phyloP scores from a whole-genome alignment of 2,113 vertebrate genomes.

The Nyctibius bracteatus region DNA sequence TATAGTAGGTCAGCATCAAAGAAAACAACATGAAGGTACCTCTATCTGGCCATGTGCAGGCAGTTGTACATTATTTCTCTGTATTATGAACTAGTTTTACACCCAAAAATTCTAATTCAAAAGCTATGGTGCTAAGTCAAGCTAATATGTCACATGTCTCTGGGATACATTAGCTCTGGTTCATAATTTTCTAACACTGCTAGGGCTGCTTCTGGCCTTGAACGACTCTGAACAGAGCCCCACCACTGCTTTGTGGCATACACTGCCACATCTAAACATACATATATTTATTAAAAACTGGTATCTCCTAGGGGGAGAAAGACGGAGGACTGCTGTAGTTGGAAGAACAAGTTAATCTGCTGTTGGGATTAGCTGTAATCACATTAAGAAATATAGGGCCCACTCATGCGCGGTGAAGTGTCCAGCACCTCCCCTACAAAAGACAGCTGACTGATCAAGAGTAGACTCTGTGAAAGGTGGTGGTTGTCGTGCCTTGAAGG shows the following conservation, averaged over 20 bases:
- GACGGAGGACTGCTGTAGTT: not conserved
- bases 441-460: not conserved
- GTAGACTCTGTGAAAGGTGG: accelerated
- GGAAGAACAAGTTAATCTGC: not conserved
- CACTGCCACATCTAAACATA: not conserved
- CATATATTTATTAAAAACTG: accelerated
- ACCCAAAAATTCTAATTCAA: not conserved
- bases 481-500: not conserved
- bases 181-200: not conserved
- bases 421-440: not conserved
- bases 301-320: not conserved
- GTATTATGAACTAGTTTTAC: not conserved
- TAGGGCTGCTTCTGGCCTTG: not conserved
- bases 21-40: not conserved
- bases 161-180: not conserved
- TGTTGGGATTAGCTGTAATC: not conserved
- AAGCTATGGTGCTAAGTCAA: not conserved
- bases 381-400: not conserved
- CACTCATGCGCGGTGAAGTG: not conserved
- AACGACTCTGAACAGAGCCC: not conserved
- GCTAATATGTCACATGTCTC: not conserved
- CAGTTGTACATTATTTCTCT: not conserved
- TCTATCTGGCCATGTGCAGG: not conserved
- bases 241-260: not conserved
- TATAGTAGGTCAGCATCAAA: not conserved